Evolutionary conservation across 2,113 vertebrate species (phyloP), one percentile per base, ranked within the genome.

Genomic region (Anhinga anhinga): DNA sequence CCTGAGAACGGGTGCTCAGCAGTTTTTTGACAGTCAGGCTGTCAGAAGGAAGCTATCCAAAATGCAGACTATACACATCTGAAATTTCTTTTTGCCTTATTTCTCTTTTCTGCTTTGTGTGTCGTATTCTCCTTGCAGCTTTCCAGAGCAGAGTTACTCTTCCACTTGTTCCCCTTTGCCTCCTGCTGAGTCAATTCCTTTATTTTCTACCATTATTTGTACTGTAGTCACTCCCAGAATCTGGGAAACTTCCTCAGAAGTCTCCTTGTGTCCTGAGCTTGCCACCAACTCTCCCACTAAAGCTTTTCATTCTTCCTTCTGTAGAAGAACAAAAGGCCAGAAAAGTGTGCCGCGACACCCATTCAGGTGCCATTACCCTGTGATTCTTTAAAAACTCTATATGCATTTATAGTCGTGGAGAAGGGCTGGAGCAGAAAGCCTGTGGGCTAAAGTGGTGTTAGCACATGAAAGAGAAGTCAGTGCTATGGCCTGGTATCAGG

Each of bases 181-280:
- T 95, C 90, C 96, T 81, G 78, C 92, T 88, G 90, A 88, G 90
- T 73, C 79, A 36, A 11, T 86, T 70, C 85, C 85, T 88, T 93
- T 97, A 61, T 95, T 94, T 95, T 78, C 67, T 81, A 90, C 63
- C n/a, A 26, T 82, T 90, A 90, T 88, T 79, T 82, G 59, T 81
- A 66, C 59, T 34, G 38, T 59, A 92, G 79, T 88, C 67, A 62
- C 85, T 94, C 90, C 32, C 63, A 56, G 82, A 93, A 77, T 77
- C 85, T 81, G 92, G 86, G 92, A 86, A 86, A 81, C 76, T 78
- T 80, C 71, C 74, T 92, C 76, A 78, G 94, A 90, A 94, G 63
- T 78, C 59, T 66, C 84, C 78, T 56, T 16, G 49, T 88, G 90
- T 95, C 84, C 88, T n/a, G 65, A 86, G 69, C 88, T 83, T 49